Percentiles rank a stretch among this genome's conserved stretches.
Conservation (phyloP, 2,888 invertebrate genomes). For the Drosophila conformis region DNA sequence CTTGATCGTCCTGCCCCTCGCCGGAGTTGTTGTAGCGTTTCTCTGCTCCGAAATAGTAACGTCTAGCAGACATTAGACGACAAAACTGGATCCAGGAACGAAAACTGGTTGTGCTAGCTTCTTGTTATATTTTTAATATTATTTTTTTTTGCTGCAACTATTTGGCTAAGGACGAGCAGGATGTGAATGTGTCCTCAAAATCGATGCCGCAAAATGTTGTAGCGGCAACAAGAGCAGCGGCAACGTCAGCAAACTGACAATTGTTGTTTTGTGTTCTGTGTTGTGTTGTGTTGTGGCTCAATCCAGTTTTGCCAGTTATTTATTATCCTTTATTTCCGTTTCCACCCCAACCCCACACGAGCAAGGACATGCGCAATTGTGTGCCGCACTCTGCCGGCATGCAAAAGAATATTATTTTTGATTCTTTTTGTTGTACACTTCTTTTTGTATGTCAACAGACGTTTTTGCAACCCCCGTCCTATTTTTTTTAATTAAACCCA, state of each 20-base stretch:
- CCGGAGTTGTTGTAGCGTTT: constrained; percentile 56
- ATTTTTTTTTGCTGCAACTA: constrained; percentile 10
- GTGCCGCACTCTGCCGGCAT: not conserved
- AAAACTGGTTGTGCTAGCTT: constrained; percentile 64
- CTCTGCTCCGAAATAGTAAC: constrained; percentile 67
- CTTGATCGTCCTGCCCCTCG: constrained; percentile 26
- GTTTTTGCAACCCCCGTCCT: constrained; percentile 20
- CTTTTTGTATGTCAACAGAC: not conserved
- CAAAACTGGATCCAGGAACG: constrained; percentile 34
- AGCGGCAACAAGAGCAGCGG: constrained; percentile 33
- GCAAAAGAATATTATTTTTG: not conserved
- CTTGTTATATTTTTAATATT: not conserved
- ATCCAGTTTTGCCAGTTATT: constrained; percentile 78
- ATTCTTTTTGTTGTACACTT: not conserved
- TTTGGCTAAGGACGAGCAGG: constrained; percentile 27
- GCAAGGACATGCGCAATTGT: constrained; percentile 53
- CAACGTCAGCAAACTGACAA: constrained; percentile 52
- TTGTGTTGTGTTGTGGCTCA: constrained; percentile 74
- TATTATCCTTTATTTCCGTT: constrained; percentile 70
- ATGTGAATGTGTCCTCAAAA: constrained; percentile 53
- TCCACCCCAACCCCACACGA: constrained; percentile 58
- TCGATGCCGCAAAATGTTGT: constrained; percentile 64
- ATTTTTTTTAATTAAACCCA: constrained; percentile 28
- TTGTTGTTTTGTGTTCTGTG: constrained; percentile 69
- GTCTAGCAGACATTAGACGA: constrained; percentile 71